Base-by-base conservation (phyloP, 2,797 vertebrate genomes). In the Numenius phaeopus region DNA sequence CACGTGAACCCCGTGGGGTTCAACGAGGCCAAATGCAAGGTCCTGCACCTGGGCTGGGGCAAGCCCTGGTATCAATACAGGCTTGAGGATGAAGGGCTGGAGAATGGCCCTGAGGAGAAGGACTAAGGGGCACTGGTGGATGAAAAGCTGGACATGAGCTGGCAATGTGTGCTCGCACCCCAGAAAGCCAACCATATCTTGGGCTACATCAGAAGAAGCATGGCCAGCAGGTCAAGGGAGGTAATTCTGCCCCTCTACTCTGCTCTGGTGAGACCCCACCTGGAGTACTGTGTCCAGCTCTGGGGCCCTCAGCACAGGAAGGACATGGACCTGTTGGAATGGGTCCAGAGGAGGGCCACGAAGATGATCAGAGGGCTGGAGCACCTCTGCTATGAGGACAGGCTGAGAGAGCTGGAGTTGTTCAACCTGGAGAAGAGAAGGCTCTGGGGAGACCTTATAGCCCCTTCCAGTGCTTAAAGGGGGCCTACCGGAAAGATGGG, bases 31-130 rank as follows among this genome's bases (percentile, higher is more conserved):
- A 46, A 52, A 29, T 14, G 32, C 77, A 66, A 16, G 30, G 32
- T 46, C 49, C 39, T 62, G 37, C 24, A 27, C 37, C 4, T 20
- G 40, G 19, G 24, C 16, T 1, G 1, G 14, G 29, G 18, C 29
- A 69, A 49, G 3, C 18, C 22, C 34, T 1, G 0, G 3, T 18
- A 42, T 20, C 34, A 18, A 3, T 9, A 70, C 8, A n/a, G 34
- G 8, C 34, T 69, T 54, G 23, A 4, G 4, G 5, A 20, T 14
- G 37, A 16, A 27, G 7, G 34, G 23, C 59, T 21, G 7, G 10
- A 70, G n/a, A 67, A 7, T 34, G 27, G 54, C 54, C 8, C 32
- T 44, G 61, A 1, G 0, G 24, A 42, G 39, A 54, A 29, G 49
- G 24, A 34, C 32, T 32, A 49, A 20, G 13, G 29, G 29, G 20